Evolutionary conservation across 2,113 vertebrate genomes (phyloP).

Genomic region (Riparia riparia): DNA sequence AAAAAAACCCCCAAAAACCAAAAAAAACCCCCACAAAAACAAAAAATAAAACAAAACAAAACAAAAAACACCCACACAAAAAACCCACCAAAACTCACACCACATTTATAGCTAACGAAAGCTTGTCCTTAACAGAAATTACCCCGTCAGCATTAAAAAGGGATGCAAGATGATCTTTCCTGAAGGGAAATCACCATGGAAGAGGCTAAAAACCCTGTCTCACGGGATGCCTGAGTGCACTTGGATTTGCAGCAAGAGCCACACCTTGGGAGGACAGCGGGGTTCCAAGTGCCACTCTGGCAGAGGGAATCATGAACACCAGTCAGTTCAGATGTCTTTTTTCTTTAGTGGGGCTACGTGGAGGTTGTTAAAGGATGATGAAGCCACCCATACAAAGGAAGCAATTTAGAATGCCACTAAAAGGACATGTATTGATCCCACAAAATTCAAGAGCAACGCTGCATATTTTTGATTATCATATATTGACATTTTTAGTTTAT

Average conservation of each 20-base stretch:
- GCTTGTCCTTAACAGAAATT: neutral
- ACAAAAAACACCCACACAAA: no score
- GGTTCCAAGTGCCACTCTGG: neutral
- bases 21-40: no score
- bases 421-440: neutral
- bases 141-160: neutral
- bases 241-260: neutral
- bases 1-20: neutral
- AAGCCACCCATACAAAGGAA: neutral
- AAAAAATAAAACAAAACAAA: no score
- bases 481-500: neutral
- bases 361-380: neutral
- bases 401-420: neutral
- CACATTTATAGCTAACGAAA: neutral
- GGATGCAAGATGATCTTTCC: neutral
- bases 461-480: neutral
- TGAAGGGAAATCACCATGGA: neutral
- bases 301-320: neutral
- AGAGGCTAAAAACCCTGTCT: neutral
- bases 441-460: neutral
- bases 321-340: neutral
- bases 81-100: no score
- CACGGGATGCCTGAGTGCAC: no score
- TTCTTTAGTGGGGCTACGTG: neutral
- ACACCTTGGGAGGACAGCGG: neutral